Evolutionary conservation across 2,797 vertebrate genomes (phyloP).

Genomic region (Acipenser transmontanus): DNA sequence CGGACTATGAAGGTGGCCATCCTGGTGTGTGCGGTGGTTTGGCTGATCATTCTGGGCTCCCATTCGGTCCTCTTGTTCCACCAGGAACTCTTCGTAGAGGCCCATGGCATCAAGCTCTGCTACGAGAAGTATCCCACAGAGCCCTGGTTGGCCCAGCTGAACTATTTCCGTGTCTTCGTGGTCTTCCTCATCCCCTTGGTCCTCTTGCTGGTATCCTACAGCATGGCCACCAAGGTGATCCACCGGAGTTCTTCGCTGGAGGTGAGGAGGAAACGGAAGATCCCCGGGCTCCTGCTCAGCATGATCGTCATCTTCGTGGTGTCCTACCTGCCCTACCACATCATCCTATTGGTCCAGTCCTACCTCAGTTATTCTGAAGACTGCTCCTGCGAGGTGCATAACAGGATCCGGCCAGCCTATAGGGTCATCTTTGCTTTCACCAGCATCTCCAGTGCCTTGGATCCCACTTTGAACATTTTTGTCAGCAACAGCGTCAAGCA

Average conservation of each 20-base stretch:
- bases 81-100: slow-evolving; percentile 10
- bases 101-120: slow-evolving; percentile 18
- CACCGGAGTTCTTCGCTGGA: slow-evolving; percentile 16
- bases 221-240: slow-evolving; percentile 18
- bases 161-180: slow-evolving; percentile 24
- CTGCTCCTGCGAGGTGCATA: slow-evolving; percentile 17
- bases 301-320: slow-evolving; percentile 28
- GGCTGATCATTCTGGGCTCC: slow-evolving; percentile 19
- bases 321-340: slow-evolving; percentile 31
- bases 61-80: slow-evolving; percentile 17
- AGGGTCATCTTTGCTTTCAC: slow-evolving; percentile 21
- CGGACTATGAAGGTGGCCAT: slow-evolving; percentile 16
- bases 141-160: slow-evolving; percentile 18
- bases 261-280: slow-evolving; percentile 22
- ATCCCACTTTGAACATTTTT: slow-evolving; percentile 26
- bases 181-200: slow-evolving; percentile 23
- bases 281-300: slow-evolving; percentile 21
- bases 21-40: slow-evolving; percentile 11
- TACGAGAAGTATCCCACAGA: slow-evolving; percentile 29
- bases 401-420: slow-evolving; percentile 18
- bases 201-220: slow-evolving; percentile 26
- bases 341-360: slow-evolving; percentile 27
- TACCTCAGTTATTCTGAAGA: slow-evolving; percentile 10
- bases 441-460: slow-evolving; percentile 28
- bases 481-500: slow-evolving; percentile 20